Percentiles rank a stretch among this genome's conserved stretches.
These are phyloP conservation scores for Phylloscopus collybita DNA, from an alignment of 2,797 vertebrate species.

Conservation along the genomic window DNA sequence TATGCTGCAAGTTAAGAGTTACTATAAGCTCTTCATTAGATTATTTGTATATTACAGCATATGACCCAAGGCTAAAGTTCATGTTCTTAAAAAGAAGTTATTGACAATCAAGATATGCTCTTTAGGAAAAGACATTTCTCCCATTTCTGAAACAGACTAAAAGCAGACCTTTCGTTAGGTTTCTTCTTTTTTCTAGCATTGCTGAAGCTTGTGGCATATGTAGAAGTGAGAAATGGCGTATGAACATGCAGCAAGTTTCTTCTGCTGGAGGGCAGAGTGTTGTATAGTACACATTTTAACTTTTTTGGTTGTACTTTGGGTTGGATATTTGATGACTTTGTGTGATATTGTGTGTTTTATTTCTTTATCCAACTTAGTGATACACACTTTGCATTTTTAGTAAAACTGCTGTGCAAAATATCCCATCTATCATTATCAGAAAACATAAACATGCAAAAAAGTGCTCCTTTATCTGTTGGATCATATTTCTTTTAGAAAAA, in stretches of 20 bases:
- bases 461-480: not conserved
- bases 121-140: not conserved
- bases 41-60: not conserved
- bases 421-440: not conserved
- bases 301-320: not conserved
- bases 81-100: not conserved
- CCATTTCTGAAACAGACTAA: not conserved
- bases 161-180: not conserved
- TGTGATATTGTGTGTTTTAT: not conserved
- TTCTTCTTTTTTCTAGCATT: not conserved
- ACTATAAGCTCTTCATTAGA: not conserved
- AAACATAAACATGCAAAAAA: not conserved
- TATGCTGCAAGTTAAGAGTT: not conserved
- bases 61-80: not conserved
- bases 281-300: not conserved
- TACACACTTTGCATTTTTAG: not conserved
- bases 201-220: not conserved
- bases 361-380: not conserved
- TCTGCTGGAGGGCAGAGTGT: not conserved
- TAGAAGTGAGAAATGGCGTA: not conserved
- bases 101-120: not conserved
- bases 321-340: not conserved
- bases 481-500: not conserved
- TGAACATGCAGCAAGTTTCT: not conserved
- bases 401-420: not conserved